Conservation (phyloP, 64 coral and sea anemone species). For the Acropora tenuis region DNA sequence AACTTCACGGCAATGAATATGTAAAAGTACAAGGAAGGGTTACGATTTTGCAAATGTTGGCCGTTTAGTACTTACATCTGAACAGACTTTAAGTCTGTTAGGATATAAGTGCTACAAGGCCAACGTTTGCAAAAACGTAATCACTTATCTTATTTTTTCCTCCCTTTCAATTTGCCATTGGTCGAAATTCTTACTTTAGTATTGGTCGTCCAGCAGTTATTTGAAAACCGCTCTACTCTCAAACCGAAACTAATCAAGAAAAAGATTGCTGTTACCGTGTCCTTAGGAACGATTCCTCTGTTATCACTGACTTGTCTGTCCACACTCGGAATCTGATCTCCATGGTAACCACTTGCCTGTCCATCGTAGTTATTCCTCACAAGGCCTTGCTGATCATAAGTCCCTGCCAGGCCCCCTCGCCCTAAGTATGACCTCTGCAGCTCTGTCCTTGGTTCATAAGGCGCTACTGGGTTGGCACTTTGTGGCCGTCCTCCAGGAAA, state of each 20-base stretch:
- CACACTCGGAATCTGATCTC: neutral
- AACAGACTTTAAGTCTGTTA: too few species aligned
- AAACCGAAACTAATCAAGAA: neutral
- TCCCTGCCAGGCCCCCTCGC: neutral
- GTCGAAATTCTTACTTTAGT: neutral
- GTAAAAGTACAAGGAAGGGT: too few species aligned
- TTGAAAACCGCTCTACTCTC: too few species aligned
- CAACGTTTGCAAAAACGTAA: too few species aligned
- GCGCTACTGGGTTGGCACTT: neutral
- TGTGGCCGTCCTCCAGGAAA: neutral
- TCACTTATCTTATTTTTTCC: too few species aligned
- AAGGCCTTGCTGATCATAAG: slow-evolving; percentile 2
- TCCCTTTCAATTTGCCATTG: too few species aligned
- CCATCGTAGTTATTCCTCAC: neutral
- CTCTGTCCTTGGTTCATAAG: slow-evolving; percentile 43
- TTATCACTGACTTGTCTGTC: neutral
- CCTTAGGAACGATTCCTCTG: neutral
- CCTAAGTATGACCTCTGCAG: neutral
- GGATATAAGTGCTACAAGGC: too few species aligned
- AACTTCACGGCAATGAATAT: too few species aligned
- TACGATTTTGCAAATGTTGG: too few species aligned
- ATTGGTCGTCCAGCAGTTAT: neutral
- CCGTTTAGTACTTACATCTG: too few species aligned
- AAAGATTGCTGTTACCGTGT: neutral
- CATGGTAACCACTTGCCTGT: neutral